Evolutionary conservation across 2,797 vertebrate genomes (phyloP), one percentile per base, ranked within the genome.

Genomic region (Ctenochaetus hawaiiensis): DNA sequence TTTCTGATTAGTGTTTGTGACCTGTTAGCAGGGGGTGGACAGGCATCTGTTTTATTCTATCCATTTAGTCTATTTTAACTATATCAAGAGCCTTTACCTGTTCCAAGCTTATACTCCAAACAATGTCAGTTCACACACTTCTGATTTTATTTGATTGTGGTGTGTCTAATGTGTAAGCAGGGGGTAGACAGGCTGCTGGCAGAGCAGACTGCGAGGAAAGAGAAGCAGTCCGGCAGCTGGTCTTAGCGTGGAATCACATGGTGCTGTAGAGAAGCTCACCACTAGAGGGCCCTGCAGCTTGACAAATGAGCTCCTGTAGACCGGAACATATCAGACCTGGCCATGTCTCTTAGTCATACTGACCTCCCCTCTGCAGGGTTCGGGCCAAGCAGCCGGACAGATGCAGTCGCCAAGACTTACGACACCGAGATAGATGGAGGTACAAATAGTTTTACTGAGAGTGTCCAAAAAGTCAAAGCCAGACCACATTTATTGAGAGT

Each of bases 271-370:
- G 8, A 20, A 43, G 57, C 0, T 0, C 16, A 41, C 90, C 94
- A 95, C 93, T 91, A 94, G 95, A 94, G 94, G 94, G 93, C 93
- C 86, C 94, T 91, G 86, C 74, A 94, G 94, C 88, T 91, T 90
- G 91, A 76, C 75, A 66, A 93, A 93, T 93, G 49, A 84, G 73
- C 77, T n/a, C 18, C 26, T 8, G 58, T 6, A 45, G n/a, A 47
- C 17, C 47, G 1, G 61, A 64, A 39, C 39, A 18, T 58, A 51
- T 44, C 67, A 81, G 51, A 76, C n/a, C 43, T 17, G 45, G 76
- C 34, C 58, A 48, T 34, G 59, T 34, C 30, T 64, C 78, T 84
- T 69, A 81, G 65, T 77, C 81, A 86, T 47, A 73, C 78, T 80
- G 72, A 81, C 73, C 87, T 85, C 70, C 74, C 69, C 26, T 60